Conservation (phyloP, 2,797 vertebrate species). For the Tapera naevia region DNA sequence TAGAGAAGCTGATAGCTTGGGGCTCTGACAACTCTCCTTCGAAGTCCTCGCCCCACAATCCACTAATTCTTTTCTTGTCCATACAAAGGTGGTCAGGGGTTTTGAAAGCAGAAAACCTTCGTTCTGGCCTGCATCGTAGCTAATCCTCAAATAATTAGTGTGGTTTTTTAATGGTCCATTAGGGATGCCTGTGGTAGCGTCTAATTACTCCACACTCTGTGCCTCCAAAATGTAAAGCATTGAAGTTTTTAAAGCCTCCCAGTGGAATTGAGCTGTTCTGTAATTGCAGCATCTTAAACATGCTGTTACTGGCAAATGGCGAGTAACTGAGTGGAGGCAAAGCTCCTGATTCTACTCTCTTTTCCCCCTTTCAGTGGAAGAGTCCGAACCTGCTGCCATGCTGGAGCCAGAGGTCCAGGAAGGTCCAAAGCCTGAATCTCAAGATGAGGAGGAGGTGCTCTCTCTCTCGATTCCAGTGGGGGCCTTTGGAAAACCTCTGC, state of each 20-base stretch:
- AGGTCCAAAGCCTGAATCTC: conserved; percentile 70
- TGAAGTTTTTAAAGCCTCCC: conserved; percentile 43
- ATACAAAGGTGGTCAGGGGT: conserved; percentile 12
- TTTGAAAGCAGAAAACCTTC: conserved; percentile 29
- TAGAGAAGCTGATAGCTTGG: not conserved
- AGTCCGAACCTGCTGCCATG: conserved; percentile 49
- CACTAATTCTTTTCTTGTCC: not conserved
- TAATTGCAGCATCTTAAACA: conserved; percentile 8
- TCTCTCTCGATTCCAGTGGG: conserved; percentile 79
- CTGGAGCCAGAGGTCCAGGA: conserved; percentile 70
- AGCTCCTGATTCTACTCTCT: conserved; percentile 8
- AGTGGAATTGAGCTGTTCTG: conserved; percentile 18
- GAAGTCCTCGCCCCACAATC: not conserved
- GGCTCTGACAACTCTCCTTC: not conserved
- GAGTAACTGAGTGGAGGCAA: not conserved
- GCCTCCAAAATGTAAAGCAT: conserved; percentile 43
- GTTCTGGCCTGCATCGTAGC: not conserved
- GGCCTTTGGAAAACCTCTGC: conserved; percentile 62
- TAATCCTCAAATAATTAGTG: conserved; percentile 64
- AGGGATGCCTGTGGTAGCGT: conserved; percentile 47
- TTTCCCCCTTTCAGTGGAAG: conserved; percentile 56
- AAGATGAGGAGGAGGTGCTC: conserved; percentile 66
- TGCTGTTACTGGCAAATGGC: not conserved
- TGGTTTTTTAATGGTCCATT: conserved; percentile 51
- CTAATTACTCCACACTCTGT: conserved; percentile 42